Conservation (phyloP, 2,797 vertebrate species). For the Thalassophryne amazonica region DNA sequence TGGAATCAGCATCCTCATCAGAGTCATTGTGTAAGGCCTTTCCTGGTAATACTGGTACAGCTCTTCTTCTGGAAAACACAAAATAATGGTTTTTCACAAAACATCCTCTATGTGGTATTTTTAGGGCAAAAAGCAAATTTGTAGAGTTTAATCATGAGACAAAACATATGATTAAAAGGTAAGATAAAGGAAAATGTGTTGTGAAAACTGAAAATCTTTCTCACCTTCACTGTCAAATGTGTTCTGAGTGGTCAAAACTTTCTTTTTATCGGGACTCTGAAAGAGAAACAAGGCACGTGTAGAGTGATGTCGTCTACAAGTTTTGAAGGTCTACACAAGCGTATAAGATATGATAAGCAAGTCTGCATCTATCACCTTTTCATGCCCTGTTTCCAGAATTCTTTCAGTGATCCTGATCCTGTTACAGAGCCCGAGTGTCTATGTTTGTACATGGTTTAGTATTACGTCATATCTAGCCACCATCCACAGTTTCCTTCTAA, state of each 20-base stretch:
- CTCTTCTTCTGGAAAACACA: slow-evolving; percentile 84
- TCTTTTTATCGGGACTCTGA: slow-evolving; percentile 79
- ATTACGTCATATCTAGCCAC: slow-evolving; percentile 49
- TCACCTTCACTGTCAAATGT: slow-evolving; percentile 96
- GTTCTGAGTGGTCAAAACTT: slow-evolving; percentile 82
- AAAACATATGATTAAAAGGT: not conserved
- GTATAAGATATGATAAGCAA: not conserved
- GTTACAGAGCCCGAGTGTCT: slow-evolving; percentile 27
- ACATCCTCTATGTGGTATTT: not conserved
- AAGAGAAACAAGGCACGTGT: not conserved
- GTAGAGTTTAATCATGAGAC: not conserved
- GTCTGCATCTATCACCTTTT: slow-evolving; percentile 24
- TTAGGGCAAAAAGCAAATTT: not conserved
- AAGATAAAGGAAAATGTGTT: not conserved
- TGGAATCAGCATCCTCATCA: slow-evolving; percentile 87
- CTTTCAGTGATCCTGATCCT: slow-evolving; percentile 30
- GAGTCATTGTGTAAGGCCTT: slow-evolving; percentile 95
- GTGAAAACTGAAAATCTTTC: slow-evolving; percentile 24
- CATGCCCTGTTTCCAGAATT: slow-evolving; percentile 28
- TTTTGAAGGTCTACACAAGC: not conserved
- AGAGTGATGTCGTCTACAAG: not conserved
- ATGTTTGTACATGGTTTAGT: slow-evolving; percentile 17
- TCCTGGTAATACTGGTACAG: slow-evolving; percentile 98
- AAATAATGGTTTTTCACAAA: not conserved
- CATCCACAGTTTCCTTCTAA: slow-evolving; percentile 50